A percentile compares a stretch with the other conserved stretches of the same genome.
These are phyloP conservation scores for Cephalotes varians DNA, from an alignment of 2,888 invertebrate species.

Conservation along the genomic window DNA sequence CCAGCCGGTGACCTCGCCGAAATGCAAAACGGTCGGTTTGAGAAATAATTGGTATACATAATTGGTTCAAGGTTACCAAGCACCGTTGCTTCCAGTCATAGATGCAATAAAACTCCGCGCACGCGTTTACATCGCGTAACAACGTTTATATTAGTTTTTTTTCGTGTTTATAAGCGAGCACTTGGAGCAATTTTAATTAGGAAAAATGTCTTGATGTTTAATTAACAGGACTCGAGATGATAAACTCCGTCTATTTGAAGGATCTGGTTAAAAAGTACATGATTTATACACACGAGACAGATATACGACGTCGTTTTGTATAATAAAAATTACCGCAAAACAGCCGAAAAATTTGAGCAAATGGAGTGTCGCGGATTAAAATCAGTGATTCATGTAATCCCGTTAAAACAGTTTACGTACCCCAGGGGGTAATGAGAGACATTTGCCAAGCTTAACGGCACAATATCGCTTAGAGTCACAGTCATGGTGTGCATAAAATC, in stretches of 20 bases:
- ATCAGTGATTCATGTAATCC: slow-evolving; percentile 32
- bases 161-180: slow-evolving; percentile 24
- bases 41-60: slow-evolving; percentile 71
- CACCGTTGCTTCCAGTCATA: slow-evolving; percentile 63
- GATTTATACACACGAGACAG: neutral
- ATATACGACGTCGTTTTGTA: neutral
- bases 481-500: neutral
- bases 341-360: neutral
- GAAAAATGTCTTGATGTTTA: neutral
- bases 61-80: slow-evolving; percentile 75
- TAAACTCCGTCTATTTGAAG: neutral
- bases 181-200: slow-evolving; percentile 50
- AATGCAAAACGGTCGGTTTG: slow-evolving; percentile 61
- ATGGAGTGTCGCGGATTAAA: slow-evolving; percentile 12
- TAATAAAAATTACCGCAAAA: slow-evolving; percentile 10
- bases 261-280: neutral
- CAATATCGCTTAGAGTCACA: neutral
- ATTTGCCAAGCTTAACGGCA: neutral
- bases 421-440: neutral
- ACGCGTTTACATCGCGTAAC: neutral
- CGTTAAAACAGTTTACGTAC: slow-evolving; percentile 33
- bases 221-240: neutral
- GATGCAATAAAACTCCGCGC: neutral
- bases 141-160: neutral
- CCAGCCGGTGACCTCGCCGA: slow-evolving; percentile 27